Evolutionary conservation across 1,140 invertebrate genomes (phyloP).

Genomic region (Penaeus indicus): DNA sequence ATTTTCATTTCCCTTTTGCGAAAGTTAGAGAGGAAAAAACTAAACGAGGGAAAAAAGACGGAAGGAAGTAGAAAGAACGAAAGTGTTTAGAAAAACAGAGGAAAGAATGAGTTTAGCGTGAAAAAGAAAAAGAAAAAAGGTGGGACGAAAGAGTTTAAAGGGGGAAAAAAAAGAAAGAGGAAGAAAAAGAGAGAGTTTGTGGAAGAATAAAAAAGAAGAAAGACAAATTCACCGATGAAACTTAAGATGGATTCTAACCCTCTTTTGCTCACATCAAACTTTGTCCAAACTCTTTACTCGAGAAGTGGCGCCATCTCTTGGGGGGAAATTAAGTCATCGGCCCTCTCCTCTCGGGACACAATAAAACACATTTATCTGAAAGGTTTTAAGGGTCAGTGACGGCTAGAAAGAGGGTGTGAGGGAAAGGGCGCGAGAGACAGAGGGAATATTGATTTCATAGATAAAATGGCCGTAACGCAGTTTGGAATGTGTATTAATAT

Average conservation of each 20-base stretch:
- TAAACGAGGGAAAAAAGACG: not conserved
- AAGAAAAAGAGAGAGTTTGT: slow-evolving; percentile 5
- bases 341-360: no score
- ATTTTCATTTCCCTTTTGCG: no score
- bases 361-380: not conserved
- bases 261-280: no score
- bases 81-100: not conserved
- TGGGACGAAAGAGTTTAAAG: not conserved
- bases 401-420: not conserved
- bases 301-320: no score
- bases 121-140: not conserved
- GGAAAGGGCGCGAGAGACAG: not conserved
- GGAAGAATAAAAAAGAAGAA: no score
- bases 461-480: no score
- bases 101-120: not conserved
- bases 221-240: no score
- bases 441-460: no score
- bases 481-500: no score
- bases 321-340: not conserved
- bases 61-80: slow-evolving; percentile 1
- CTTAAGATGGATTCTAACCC: no score
- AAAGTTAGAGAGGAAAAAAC: not conserved
- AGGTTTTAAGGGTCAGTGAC: not conserved
- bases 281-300: no score
- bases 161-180: not conserved